Evolutionary conservation across 64 coral and sea anemone genomes (phyloP), one percentile per base, ranked within the genome.

Genomic region (Anthopleura sola): DNA sequence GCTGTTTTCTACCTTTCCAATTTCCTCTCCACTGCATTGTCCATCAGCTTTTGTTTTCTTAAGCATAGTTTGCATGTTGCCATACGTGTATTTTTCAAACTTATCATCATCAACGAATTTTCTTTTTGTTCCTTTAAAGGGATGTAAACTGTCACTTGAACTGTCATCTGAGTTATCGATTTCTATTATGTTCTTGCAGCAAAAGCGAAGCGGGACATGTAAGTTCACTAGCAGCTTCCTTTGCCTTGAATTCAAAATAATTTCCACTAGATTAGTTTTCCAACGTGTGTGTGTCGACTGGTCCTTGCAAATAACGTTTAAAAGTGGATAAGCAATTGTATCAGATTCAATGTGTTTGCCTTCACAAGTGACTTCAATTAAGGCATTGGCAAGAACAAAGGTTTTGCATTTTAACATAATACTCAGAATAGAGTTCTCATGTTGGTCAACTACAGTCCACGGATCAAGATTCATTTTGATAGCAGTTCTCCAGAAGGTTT

Each of bases 331-430:
- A 34, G 37, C 31, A 39, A 39, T 77, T 77, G 12, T 23, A 77
- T 77, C 74, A 18, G 31, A 36, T 39, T 77, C 37, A 39, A 77
- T 77, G 2, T 80, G 57, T 39, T 82, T 56, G 16, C 68, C 21
- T 3, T 37, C 46, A 29, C 87, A 83, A 68, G 58, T 75, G 28
- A 82, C 28, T 36, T 88, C 55, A 21, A 88, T 21, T 28, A 82
- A 69, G 19, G 87, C 49, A 49, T 82, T 80, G 16, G 86, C 76
- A 44, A 88, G 77, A 29, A 82, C 79, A 83, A 91, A 77, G 14
- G 31, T 33, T 78, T 49, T 5, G 15, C 8, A 28, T 23, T 8
- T 37, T 78, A 86, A 37, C 14, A 77, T 34, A 3, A 77, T 77
- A 77, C 74, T 77, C 15, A 77, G 29, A 14, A 77, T 7, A 77